Evolutionary conservation across 2,888 invertebrate species (phyloP).

Genomic region (Caenorhabditis sp.): DNA sequence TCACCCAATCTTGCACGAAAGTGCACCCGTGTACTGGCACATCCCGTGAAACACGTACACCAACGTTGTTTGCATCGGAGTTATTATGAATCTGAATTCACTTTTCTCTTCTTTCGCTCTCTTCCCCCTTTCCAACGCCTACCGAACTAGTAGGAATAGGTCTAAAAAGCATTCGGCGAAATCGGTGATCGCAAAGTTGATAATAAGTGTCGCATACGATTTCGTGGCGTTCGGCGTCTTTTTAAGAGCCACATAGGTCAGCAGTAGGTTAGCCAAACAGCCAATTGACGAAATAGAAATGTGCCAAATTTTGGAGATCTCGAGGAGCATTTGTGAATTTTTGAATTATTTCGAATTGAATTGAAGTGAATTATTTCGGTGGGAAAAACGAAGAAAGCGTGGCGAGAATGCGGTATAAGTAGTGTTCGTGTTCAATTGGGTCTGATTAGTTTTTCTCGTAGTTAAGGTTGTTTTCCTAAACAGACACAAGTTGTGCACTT

Average conservation of each 20-base stretch:
- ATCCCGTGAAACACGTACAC: conserved; percentile 30
- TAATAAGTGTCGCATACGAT: conserved; percentile 31
- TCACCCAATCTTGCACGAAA: conserved; percentile 23
- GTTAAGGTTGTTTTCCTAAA: too few species aligned
- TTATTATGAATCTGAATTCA: conserved; percentile 10
- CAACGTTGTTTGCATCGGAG: conserved; percentile 15
- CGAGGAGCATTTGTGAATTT: neutral
- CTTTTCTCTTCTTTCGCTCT: neutral
- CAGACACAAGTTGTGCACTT: too few species aligned
- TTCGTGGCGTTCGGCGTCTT: conserved; percentile 30
- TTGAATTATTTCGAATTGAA: too few species aligned
- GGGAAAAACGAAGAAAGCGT: too few species aligned
- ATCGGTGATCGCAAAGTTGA: conserved; percentile 46
- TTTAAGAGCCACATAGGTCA: conserved; percentile 10
- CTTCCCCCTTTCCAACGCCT: neutral
- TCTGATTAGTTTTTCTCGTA: too few species aligned
- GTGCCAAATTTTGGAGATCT: conserved; percentile 25
- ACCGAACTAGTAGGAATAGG: conserved; percentile 14
- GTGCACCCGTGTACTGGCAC: conserved; percentile 12
- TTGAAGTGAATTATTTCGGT: too few species aligned
- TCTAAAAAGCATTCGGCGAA: conserved; percentile 29
- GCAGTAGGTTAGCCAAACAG: conserved; percentile 9
- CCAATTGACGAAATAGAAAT: conserved; percentile 3
- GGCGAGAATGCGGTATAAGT: too few species aligned
- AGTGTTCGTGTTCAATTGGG: too few species aligned